Base-by-base conservation (phyloP, 2,888 invertebrate genomes). In the Aleiodes testaceus region DNA sequence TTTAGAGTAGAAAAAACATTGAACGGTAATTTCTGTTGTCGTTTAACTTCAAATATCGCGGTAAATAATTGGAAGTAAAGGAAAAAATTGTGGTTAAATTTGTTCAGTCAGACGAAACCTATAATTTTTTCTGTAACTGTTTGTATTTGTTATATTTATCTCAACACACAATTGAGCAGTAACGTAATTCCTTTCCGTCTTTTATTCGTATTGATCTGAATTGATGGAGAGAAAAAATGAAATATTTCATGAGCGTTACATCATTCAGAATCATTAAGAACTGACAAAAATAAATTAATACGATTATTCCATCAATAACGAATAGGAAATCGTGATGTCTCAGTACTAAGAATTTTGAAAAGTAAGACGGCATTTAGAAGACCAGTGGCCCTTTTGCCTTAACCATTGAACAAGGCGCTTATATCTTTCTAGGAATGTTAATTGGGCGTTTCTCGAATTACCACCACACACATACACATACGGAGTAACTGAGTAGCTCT, bases 391-490 rank as follows among this genome's bases (percentile, higher is more conserved):
- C 12, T 61, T 66, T n/a, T 53, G 36, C 52, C 22, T 69, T 55
- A 16, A 4, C 44, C 26, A 26, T 30, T 45, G 14, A 63, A 74
- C 73, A 76, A 77, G 74, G 74, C 75, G 74, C 75, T 77, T 81
- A 78, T 77, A 76, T 78, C 78, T 77, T 82, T 82, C 75, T 69
- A 79, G 76, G 82, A 82, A 83, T 80, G 81, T 82, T 84, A 84
- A 84, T 84, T 84, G 81, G 81, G 75, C 81, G 80, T 82, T 83
- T 83, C 78, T 78, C 78, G 82, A 84, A 83, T 83, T 83, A 82
- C 81, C 78, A 78, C 78, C 72, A 77, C 72, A 69, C 63, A 53
- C 11, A 36, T 18, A 65, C 3, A 26, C 26, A 26, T 5, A 26
- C 26, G 5, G 26, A 26, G 4, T 5, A 20, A 50, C 16, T 42